These are phyloP conservation scores for Ruditapes philippinarum DNA, from an alignment of 1,140 invertebrate genomes.

Conservation along the genomic window DNA sequence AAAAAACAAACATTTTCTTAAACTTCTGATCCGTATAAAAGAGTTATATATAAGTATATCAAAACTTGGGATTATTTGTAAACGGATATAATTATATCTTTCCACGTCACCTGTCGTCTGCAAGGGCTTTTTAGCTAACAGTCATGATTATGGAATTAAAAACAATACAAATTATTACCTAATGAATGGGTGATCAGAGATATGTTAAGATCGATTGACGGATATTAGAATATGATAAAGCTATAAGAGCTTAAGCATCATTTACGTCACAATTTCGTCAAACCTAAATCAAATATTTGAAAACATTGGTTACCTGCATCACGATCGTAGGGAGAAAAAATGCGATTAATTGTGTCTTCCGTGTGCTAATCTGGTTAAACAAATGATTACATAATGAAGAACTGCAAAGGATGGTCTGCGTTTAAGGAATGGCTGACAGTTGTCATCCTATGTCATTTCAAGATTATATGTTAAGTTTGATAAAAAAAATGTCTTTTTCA, in stretches of 20 bases:
- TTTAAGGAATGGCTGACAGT: too few relatives aligned
- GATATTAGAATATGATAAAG: not conserved
- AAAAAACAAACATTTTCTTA: not conserved
- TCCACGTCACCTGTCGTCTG: not conserved
- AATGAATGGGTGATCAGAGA: not conserved
- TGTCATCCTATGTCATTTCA: too few relatives aligned
- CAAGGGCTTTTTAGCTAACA: not conserved
- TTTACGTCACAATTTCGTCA: not conserved
- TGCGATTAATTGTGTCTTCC: not conserved
- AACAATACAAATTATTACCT: not conserved
- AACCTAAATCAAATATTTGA: not conserved
- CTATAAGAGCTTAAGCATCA: not conserved
- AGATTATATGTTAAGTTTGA: too few relatives aligned
- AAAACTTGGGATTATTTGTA: not conserved
- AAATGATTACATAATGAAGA: not conserved
- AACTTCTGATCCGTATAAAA: not conserved
- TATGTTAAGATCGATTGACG: not conserved
- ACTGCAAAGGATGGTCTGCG: too few relatives aligned
- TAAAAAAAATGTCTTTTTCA: too few relatives aligned
- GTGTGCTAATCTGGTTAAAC: not conserved
- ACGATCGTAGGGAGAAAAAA: not conserved
- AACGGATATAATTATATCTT: not conserved
- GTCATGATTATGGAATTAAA: not conserved
- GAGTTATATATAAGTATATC: not conserved
- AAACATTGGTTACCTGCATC: not conserved